A percentile compares a stretch with the other conserved stretches of the same genome.
Evolutionary conservation across 2,113 vertebrate species (phyloP).

Genomic region (Megaptera novaeangliae): DNA sequence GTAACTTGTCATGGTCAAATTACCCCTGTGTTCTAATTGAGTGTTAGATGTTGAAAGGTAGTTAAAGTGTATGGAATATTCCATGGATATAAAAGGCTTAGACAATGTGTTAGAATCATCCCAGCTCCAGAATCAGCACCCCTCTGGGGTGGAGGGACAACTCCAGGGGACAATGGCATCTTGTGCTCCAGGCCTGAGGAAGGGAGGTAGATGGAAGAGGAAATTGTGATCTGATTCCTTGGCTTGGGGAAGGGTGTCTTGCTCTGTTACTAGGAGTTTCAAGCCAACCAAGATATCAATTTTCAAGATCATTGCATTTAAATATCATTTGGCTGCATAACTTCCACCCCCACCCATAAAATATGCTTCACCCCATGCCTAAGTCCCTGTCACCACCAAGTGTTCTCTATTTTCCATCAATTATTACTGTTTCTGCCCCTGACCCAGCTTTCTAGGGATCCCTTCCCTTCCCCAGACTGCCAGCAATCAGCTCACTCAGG

Average conservation of each 20-base stretch:
- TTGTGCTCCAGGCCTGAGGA: neutral
- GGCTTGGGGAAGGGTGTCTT: neutral
- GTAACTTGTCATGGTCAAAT: neutral
- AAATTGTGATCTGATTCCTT: slow-evolving; percentile 8
- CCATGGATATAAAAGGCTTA: neutral
- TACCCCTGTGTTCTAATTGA: neutral
- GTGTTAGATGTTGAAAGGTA: neutral
- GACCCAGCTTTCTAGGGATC: neutral
- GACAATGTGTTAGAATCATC: neutral
- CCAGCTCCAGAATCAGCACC: neutral
- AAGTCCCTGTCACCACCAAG: neutral
- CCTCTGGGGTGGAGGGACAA: neutral
- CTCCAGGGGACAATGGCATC: neutral
- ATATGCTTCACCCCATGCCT: neutral
- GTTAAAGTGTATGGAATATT: neutral
- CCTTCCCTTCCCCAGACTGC: neutral
- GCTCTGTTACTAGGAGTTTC: neutral
- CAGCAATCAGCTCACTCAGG: neutral
- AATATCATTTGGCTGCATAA: slow-evolving; percentile 21
- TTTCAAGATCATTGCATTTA: slow-evolving; percentile 33
- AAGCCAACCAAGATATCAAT: slow-evolving; percentile 14
- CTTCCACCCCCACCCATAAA: neutral
- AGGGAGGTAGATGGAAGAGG: neutral
- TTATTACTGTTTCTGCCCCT: neutral
- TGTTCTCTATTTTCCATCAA: neutral